phyloP scores from a whole-genome alignment of 1,140 invertebrate species.

The Parasteatoda tepidariorum region DNA sequence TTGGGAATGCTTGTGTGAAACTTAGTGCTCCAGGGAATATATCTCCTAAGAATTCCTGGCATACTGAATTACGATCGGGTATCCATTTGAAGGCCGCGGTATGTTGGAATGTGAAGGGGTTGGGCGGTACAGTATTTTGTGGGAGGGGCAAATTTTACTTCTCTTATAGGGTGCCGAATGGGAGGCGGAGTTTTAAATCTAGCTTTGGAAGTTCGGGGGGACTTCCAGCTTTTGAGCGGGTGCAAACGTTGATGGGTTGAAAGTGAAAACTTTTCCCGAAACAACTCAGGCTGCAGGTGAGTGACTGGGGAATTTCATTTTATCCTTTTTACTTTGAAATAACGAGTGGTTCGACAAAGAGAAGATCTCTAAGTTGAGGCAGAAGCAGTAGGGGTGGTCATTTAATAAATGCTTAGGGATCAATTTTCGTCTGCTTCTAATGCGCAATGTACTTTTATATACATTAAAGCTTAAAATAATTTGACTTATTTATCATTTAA shows the following conservation, averaged over 20 bases:
- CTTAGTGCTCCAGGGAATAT: conserved; percentile 11
- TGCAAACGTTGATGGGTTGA: conserved; percentile 30
- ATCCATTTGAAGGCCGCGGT: conserved; percentile 46
- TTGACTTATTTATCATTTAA: too few species aligned
- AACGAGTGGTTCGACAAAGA: too few species aligned
- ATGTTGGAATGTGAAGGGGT: conserved; percentile 9
- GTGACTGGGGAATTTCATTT: conserved; percentile 37
- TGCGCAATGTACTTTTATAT: too few species aligned
- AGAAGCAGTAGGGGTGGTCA: too few species aligned
- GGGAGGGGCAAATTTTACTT: conserved; percentile 27
- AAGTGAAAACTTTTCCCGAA: conserved; percentile 5
- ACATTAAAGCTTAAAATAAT: too few species aligned
- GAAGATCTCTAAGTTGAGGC: too few species aligned
- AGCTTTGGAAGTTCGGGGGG: conserved; percentile 1
- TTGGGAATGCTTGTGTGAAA: neutral
- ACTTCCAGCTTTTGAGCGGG: conserved; percentile 9
- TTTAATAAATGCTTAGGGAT: too few species aligned
- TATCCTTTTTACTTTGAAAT: neutral
- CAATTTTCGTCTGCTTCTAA: too few species aligned
- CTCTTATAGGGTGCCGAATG: conserved; percentile 17
- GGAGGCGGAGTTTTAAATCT: conserved; percentile 1
- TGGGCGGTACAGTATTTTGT: neutral
- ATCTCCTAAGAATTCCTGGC: conserved; percentile 16
- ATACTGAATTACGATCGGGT: neutral
- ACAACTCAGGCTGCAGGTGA: conserved; percentile 37